phyloP scores from a whole-genome alignment of 2,113 vertebrate genomes.

The Chionis minor region DNA sequence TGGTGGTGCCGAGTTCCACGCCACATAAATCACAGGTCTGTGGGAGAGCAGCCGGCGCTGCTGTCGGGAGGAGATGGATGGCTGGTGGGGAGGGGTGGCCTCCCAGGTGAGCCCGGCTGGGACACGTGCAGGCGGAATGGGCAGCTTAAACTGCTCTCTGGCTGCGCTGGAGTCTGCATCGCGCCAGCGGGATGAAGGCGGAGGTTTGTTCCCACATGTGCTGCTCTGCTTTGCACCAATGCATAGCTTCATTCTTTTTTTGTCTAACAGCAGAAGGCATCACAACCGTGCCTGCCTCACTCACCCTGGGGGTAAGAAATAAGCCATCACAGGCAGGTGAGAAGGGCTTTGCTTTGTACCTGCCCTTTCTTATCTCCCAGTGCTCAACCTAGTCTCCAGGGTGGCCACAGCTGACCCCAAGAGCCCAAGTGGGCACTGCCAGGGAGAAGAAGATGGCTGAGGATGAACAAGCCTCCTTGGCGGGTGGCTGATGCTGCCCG shows the following conservation, averaged over 20 bases:
- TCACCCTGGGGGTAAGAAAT: not conserved
- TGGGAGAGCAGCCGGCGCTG: not conserved
- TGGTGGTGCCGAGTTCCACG: not conserved
- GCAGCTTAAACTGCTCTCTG: not conserved
- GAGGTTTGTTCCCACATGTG: not conserved
- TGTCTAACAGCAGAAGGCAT: not conserved
- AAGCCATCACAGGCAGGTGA: not conserved
- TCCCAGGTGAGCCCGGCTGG: not conserved
- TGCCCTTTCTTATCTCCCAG: not conserved
- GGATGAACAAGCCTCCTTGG: not conserved
- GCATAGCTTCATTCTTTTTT: not conserved
- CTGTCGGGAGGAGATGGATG: not conserved
- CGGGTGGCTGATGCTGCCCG: not conserved
- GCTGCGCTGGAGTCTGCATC: not conserved
- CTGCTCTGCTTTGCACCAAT: not conserved
- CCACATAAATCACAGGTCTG: not conserved
- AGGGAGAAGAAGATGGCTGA: not conserved
- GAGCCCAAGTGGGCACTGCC: fast-evolving
- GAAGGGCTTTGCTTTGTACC: not conserved
- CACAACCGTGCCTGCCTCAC: not conserved
- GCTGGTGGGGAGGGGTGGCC: not conserved
- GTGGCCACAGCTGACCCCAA: not conserved
- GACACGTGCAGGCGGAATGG: fast-evolving
- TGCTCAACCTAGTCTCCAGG: not conserved
- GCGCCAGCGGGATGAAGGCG: fast-evolving